phyloP scores from a whole-genome alignment of 2,113 vertebrate genomes.

The Siphamia tubifer region DNA sequence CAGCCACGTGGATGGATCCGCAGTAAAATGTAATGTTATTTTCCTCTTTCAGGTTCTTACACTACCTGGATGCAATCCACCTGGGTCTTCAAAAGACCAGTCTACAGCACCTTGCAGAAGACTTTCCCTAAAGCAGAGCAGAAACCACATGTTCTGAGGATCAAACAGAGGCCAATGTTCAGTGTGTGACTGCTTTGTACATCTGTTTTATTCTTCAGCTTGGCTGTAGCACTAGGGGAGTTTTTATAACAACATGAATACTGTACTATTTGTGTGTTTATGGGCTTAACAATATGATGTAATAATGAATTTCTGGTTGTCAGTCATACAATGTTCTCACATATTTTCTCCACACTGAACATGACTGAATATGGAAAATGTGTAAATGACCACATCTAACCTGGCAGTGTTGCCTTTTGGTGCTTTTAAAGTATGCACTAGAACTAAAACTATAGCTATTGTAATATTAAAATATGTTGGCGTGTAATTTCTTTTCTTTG shows the following conservation, averaged over 20 bases:
- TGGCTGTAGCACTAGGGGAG: too few relatives aligned
- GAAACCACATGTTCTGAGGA: neutral
- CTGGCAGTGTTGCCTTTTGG: neutral
- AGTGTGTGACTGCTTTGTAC: too few relatives aligned
- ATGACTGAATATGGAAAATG: neutral
- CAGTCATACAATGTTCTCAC: neutral
- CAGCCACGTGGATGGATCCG: neutral
- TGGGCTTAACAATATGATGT: neutral
- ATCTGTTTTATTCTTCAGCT: too few relatives aligned
- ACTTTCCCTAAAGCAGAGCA: conserved; percentile 82
- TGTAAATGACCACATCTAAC: neutral
- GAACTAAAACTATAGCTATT: conserved; percentile 26
- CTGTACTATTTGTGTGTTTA: neutral
- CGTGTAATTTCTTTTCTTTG: neutral
- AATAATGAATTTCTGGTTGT: too few relatives aligned
- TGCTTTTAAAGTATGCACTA: conserved; percentile 45
- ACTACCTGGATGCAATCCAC: conserved; percentile 92
- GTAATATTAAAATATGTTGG: conserved; percentile 3
- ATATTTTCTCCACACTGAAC: neutral
- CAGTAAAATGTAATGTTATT: conserved; percentile 1
- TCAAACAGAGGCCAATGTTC: neutral
- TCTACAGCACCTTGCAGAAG: conserved; percentile 81
- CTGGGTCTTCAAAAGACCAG: conserved; percentile 85
- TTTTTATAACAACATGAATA: neutral
- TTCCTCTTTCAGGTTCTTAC: conserved; percentile 85